Percentiles rank a stretch among this genome's conserved stretches.
These are phyloP conservation scores for Odontothrips loti DNA, from an alignment of 2,888 invertebrate genomes.

Conservation along the genomic window DNA sequence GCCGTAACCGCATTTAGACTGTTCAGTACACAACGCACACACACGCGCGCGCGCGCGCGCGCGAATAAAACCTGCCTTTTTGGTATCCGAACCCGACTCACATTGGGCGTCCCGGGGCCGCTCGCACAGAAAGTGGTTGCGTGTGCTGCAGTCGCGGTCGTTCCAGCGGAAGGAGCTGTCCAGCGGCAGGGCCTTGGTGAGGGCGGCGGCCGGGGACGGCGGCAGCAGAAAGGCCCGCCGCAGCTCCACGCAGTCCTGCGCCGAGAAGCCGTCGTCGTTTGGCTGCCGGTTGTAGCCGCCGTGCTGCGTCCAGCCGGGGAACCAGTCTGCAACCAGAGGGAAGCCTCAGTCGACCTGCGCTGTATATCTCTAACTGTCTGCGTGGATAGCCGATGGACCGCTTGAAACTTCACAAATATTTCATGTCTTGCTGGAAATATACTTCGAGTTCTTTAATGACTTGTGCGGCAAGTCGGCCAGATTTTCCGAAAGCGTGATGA, in stretches of 20 bases:
- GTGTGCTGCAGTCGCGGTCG: constrained; percentile 68
- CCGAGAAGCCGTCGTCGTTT: constrained; percentile 75
- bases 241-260: constrained; percentile 77
- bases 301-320: constrained; percentile 71
- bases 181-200: constrained; percentile 46
- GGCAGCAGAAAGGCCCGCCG: constrained; percentile 62
- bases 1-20: no score
- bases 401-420: no score
- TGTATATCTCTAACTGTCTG: no score
- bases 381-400: no score
- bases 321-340: constrained; percentile 62
- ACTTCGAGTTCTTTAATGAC: no score
- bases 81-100: background rate
- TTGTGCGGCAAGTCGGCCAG: no score
- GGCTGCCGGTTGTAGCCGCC: constrained; percentile 65
- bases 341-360: background rate
- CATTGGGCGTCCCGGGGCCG: constrained; percentile 46
- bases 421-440: no score
- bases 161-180: constrained; percentile 73
- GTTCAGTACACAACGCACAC: no score
- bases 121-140: constrained; percentile 73
- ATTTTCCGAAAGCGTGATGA: background rate
- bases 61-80: no score
- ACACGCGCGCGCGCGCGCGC: no score
- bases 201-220: constrained; percentile 40